Base-by-base conservation (phyloP, 2,113 vertebrate genomes). In the Thomomys bottae region DNA sequence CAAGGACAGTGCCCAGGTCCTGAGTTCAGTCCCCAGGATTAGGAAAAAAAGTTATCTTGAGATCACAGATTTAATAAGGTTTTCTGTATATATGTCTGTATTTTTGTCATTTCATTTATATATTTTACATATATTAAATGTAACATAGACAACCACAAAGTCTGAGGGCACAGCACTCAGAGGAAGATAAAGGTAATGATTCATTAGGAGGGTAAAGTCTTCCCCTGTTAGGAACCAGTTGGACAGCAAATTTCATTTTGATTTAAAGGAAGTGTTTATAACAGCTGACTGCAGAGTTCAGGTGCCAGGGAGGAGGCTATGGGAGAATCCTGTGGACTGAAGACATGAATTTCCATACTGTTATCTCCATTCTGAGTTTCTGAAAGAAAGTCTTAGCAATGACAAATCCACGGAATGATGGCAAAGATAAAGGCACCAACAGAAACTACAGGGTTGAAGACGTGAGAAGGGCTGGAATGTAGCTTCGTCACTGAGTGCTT, bases 121-220 rank as follows among this genome's bases (percentile, higher is more conserved):
- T 68, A 18, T 34, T 17, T 79, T 54, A 15, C 14, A 54, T 70
- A 76, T 71, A 85, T 75, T 72, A 80, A 93, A 63, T 76, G 45
- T 11, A 73, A 38, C 61, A 61, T n/a, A 67, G 8, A 30, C 20
- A n/a, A n/a, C n/a, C n/a, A 66, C 28, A 54, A 3, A 24, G 28
- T 45, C 84, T 77, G 68, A 66, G 66, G 32, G 30, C 75, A 23
- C 30, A 66, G 6, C 30, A 34, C 49, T 85, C 40, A 78, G 36
- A 89, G 72, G 79, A 90, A 80, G 84, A 72, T 67, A 68, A 77
- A 95, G n/a, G n/a, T 90, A 72, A 64, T 40, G 38, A 67, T 81
- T 82, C 30, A 38, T 38, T 63, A 40, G 76, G 79, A 77, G 85
- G 59, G 34, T 83, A 72, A 87, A 84, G 42, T 75, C 80, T 57